A percentile compares a stretch with the other conserved stretches of the same genome.
phyloP scores from a whole-genome alignment of 2,797 vertebrate species.

The Lepilemur ruficaudatus region DNA sequence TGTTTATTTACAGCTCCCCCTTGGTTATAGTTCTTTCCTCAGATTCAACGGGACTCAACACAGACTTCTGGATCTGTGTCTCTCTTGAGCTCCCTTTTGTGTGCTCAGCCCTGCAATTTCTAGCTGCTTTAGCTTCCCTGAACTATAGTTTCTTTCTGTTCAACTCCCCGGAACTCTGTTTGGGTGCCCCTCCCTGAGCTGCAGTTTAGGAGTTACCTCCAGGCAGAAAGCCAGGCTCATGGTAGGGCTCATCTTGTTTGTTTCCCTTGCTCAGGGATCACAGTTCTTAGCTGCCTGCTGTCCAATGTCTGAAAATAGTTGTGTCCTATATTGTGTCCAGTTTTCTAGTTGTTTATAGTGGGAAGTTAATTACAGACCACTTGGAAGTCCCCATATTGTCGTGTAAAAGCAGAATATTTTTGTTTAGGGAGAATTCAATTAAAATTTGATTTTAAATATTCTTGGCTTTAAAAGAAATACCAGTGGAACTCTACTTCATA shows the following conservation, averaged over 20 bases:
- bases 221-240: neutral
- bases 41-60: neutral
- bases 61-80: neutral
- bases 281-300: neutral
- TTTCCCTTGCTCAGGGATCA: neutral
- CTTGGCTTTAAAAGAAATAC: conserved; percentile 28
- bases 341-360: neutral
- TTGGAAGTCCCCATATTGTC: neutral
- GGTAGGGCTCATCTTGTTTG: neutral
- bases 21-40: neutral
- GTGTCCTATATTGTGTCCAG: neutral
- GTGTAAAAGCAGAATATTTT: conserved; percentile 5
- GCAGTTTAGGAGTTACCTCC: neutral
- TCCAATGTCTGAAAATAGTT: neutral
- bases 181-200: neutral
- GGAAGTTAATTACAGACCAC: neutral
- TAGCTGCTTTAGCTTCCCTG: neutral
- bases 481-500: neutral
- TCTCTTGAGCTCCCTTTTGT: neutral
- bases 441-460: conserved; percentile 42
- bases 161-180: neutral
- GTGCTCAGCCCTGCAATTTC: neutral
- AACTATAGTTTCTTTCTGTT: neutral
- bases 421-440: conserved; percentile 22
- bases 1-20: neutral